Evolutionary conservation across 2,888 invertebrate genomes (phyloP), one percentile per base, ranked within the genome.

Genomic region (Euplexia lucipara): DNA sequence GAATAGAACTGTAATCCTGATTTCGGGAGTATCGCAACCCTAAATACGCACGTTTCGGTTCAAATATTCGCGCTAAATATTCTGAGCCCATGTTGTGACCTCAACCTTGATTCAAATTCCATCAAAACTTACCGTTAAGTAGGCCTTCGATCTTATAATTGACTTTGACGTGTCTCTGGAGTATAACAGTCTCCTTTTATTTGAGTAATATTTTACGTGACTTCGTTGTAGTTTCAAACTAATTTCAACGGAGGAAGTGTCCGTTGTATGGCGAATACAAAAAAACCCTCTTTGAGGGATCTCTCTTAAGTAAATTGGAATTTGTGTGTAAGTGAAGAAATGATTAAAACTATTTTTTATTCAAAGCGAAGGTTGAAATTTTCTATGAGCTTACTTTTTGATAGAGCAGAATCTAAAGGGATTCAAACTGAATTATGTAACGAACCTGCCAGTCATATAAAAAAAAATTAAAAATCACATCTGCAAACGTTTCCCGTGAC

Each of bases 191-290:
- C 54, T 76, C 68, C 70, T 66, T 78, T 83, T 79, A 86, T 83
- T 84, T 82, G 66, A 69, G 75, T 86, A 86, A 88, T 88, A 84
- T 86, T 83, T 82, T 84, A 88, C 88, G 88, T 89, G 88, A 88
- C 88, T 84, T 80, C 72, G 73, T 80, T 84, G 79, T 78, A 82
- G 83, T 83, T 84, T 76, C 35, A 57, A 83, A 81, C 76, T 86
- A 79, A 86, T 86, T 86, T 84, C 58, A 72, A 57, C 67, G 63
- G 35, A 63, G 62, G 69, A 74, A 69, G 67, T 57, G 69, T 45
- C 35, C 71, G 75, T 58, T 79, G 77, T 79, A 62, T 47, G 65
- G 51, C 51, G 78, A 79, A 71, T 81, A 81, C 53, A 79, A 81
- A 78, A 77, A 78, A 74, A n/a, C n/a, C 58, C 62, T 78, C 67